Conservation (phyloP, 2,797 vertebrate genomes). For the Sebastes miniatus region DNA sequence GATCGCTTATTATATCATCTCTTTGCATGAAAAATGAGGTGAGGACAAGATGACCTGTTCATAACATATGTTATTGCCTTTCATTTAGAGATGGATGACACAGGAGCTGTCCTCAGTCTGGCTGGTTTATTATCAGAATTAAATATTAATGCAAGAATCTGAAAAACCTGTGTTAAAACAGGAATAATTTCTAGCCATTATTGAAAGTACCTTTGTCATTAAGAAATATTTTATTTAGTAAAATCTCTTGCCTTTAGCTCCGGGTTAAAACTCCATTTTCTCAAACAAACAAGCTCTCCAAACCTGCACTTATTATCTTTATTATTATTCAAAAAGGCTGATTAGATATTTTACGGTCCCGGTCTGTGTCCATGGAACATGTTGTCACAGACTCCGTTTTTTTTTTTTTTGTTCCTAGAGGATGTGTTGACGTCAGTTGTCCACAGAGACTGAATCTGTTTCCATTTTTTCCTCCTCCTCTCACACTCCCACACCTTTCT, state of each 20-base stretch:
- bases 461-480: slow-evolving; percentile 46
- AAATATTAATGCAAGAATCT: background rate
- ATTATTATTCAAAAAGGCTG: background rate
- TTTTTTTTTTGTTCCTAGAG: slow-evolving; percentile 3
- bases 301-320: background rate
- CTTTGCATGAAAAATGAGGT: background rate
- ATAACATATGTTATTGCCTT: background rate
- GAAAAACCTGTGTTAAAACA: background rate
- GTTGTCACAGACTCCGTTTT: background rate
- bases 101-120: background rate
- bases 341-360: background rate
- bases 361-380: background rate
- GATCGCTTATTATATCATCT: background rate
- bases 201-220: background rate
- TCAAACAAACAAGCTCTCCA: background rate
- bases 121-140: background rate
- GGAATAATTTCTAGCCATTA: background rate
- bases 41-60: background rate
- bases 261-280: background rate
- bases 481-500: slow-evolving; percentile 53
- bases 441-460: slow-evolving; percentile 44
- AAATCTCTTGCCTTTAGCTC: background rate
- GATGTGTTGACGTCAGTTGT: slow-evolving; percentile 47
- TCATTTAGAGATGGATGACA: background rate
- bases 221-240: background rate